Percentiles rank a stretch among this genome's conserved stretches.
Evolutionary conservation across 2,797 vertebrate species (phyloP).

Genomic region (Gallinago solitaria): DNA sequence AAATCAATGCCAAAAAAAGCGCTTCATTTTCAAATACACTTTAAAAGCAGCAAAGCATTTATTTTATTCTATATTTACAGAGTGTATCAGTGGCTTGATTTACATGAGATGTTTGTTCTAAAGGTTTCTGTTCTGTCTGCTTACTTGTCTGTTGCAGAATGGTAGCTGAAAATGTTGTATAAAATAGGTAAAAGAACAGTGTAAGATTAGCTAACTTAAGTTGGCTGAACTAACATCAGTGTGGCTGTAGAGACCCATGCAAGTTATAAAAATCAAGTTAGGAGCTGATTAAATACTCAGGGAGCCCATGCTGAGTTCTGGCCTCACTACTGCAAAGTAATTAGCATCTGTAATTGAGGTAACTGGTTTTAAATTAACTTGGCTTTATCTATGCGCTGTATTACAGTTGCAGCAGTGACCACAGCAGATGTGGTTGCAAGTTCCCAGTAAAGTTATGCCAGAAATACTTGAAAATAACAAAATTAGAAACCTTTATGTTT

Average conservation of each 20-base stretch:
- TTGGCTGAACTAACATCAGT: not conserved
- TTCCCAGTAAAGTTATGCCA: not conserved
- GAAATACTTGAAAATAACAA: not conserved
- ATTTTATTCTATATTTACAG: not conserved
- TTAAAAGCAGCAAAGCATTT: not conserved
- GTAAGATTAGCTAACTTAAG: not conserved
- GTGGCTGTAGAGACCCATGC: not conserved
- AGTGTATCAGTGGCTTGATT: not conserved
- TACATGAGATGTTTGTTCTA: not conserved
- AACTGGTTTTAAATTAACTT: not conserved
- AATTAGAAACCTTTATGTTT: not conserved
- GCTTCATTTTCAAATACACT: not conserved
- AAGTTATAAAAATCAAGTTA: not conserved
- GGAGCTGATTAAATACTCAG: not conserved
- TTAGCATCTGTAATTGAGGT: not conserved
- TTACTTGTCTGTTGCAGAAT: not conserved
- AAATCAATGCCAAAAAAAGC: not conserved
- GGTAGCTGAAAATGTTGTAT: not conserved
- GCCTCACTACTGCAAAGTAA: not conserved
- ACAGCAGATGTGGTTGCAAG: not conserved
- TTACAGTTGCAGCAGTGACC: not conserved
- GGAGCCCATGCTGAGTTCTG: not conserved
- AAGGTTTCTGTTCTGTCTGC: not conserved
- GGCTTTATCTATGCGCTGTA: rapidly evolving
- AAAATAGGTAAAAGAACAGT: not conserved